Evolutionary conservation across 1,140 invertebrate genomes (phyloP).

Genomic region (Drosophila micromelanica): DNA sequence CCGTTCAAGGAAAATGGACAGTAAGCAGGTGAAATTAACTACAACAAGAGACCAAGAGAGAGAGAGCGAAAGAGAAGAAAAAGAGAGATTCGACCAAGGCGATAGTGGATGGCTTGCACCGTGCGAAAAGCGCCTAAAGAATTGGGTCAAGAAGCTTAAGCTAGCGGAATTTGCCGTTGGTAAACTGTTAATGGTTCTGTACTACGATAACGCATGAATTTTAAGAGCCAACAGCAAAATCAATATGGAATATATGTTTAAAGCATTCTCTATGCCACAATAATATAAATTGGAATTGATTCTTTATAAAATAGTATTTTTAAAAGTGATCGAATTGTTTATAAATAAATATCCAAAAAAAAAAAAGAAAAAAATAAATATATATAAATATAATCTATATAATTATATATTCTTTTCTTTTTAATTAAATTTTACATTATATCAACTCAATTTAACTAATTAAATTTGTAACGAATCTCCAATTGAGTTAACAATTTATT

Average conservation of each 20-base stretch:
- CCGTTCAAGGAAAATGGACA: conserved; percentile 57
- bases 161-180: conserved; percentile 22
- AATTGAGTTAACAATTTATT: no score
- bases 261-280: no score
- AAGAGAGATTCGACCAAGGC: conserved; percentile 2
- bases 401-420: background rate
- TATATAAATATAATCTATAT: background rate
- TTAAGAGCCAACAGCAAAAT: background rate
- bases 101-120: conserved; percentile 8
- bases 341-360: no score
- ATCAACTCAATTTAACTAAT: background rate
- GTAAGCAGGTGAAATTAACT: conserved; percentile 78
- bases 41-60: conserved; percentile 41
- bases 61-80: background rate
- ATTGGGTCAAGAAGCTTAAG: conserved; percentile 37
- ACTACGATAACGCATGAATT: background rate
- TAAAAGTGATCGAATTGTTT: no score
- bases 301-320: no score
- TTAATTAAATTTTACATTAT: no score
- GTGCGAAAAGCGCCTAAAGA: conserved; percentile 34
- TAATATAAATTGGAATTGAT: no score
- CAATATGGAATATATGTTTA: background rate
- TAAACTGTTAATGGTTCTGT: conserved; percentile 11
- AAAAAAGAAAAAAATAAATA: background rate
- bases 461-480: background rate